A percentile compares a stretch with the other conserved stretches of the same genome.
These are phyloP conservation scores for Chaetops frenatus DNA, from an alignment of 2,113 vertebrate genomes.

Conservation along the genomic window DNA sequence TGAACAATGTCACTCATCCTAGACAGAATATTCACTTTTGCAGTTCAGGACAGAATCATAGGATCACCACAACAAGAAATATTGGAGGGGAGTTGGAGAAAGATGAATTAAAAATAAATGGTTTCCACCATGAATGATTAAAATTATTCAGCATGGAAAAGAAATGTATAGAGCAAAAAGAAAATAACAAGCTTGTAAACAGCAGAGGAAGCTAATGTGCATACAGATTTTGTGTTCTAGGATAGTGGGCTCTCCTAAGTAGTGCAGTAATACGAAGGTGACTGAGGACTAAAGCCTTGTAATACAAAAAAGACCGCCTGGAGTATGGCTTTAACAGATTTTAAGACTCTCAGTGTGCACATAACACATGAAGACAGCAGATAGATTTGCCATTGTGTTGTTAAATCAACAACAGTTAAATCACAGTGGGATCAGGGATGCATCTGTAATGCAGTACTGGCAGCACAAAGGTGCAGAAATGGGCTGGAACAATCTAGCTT, in stretches of 20 bases:
- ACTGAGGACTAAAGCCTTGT: not conserved
- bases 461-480: not conserved
- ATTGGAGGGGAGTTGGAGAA: not conserved
- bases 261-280: not conserved
- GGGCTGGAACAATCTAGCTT: not conserved
- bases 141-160: not conserved
- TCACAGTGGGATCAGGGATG: not conserved
- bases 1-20: not conserved
- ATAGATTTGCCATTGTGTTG: not conserved
- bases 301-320: not conserved
- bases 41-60: not conserved
- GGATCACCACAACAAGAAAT: not conserved
- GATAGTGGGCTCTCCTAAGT: not conserved
- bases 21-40: not conserved
- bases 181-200: not conserved
- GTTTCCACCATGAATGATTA: not conserved
- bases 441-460: not conserved
- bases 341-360: not conserved
- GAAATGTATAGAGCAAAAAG: not conserved
- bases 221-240: not conserved
- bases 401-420: not conserved
- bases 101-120: not conserved
- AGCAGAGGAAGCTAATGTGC: not conserved
- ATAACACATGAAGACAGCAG: not conserved
- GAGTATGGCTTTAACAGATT: not conserved